Evolutionary conservation across 2,113 vertebrate species (phyloP), one percentile per base, ranked within the genome.

Genomic region (Neodontobutis hainanensis): DNA sequence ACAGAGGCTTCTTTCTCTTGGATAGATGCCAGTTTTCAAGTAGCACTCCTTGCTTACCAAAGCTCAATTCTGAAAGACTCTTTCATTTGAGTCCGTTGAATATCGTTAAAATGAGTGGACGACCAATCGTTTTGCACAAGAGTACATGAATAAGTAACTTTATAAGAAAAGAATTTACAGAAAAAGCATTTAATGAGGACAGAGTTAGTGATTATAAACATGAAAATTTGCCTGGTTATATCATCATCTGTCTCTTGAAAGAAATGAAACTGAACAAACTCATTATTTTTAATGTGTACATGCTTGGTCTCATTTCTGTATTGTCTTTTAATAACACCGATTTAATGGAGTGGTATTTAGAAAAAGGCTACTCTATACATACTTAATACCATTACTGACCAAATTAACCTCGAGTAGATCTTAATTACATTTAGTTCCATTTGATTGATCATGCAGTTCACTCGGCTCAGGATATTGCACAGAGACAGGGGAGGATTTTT

Each of bases 291-390:
- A 88, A 96, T 96, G 94, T 95, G 94, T 93, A 94, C 94, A 94
- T 94, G 95, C 94, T 94, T 93, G 93, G 94, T 94, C 94, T 97
- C 94, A 96, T 96, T 95, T 96, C 94, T 93, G 93, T 92, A 92
- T 95, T 92, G 88, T 94, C 94, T 94, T 95, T 96, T 95, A 96
- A 95, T 99, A 96, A 97, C 94, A 94, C 89, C 92, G 93, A 94
- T 94, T 96, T 96, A 97, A 98, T 98, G 95, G 96, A 96, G 96
- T 96, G 95, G 93, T 97, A 96, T 98, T 97, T 96, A 95, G 93
- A 92, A 94, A 95, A 94, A 92, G 94, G 81, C 85, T 75, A 79
- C 85, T 84, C 95, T 93, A 95, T 95, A 95, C 93, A 95, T 95
- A 93, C 95, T 94, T 97, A 96, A 97, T 94, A 93, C 95, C 96